Evolutionary conservation across 1,140 invertebrate genomes (phyloP), one percentile per base, ranked within the genome.

Genomic region (Bradysia coprophila): DNA sequence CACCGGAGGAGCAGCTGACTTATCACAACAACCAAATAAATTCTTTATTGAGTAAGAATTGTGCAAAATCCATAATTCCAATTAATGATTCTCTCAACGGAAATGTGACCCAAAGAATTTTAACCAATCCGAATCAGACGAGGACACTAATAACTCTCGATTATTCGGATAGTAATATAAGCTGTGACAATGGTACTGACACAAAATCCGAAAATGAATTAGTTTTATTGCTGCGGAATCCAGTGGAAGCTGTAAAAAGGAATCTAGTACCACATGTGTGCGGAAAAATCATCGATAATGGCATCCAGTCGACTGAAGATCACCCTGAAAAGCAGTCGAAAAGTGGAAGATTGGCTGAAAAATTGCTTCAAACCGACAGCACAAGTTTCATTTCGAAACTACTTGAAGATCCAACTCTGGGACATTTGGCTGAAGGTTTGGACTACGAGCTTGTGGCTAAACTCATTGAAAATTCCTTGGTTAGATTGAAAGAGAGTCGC

Each of bases 261-360:
- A 78, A 80, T 54, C 57, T 79, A 45, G 71, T 78, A 45, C 76
- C 76, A 19, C 76, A 81, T 57, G 72, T 81, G 28, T 79, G 76
- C 57, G 76, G 76, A 6, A 72, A 68, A 59, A 55, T 51, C 41
- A 51, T 60, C 46, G 50, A 63, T 54, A 53, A 49, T 53, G 37
- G 50, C 59, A 48, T 45, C 51, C 42, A 49, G 53, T 46, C 51
- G 61, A 55, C 50, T 34, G 15, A 19, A 38, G 21, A 40, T 40
- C 13, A 6, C n/a, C 21, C 38, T 15, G 24, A 31, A 16, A 24
- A 24, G 15, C 5, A n/a, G 22, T 31, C 22, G 16, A 16, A 42
- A 55, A 56, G 46, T 53, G 51, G 31, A 59, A 55, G 23, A 20
- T 21, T 11, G 24, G 31, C 21, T 20, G 37, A 44, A 44, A 16